phyloP scores from a whole-genome alignment of 2,113 vertebrate species.

The Osmerus eperlanus region DNA sequence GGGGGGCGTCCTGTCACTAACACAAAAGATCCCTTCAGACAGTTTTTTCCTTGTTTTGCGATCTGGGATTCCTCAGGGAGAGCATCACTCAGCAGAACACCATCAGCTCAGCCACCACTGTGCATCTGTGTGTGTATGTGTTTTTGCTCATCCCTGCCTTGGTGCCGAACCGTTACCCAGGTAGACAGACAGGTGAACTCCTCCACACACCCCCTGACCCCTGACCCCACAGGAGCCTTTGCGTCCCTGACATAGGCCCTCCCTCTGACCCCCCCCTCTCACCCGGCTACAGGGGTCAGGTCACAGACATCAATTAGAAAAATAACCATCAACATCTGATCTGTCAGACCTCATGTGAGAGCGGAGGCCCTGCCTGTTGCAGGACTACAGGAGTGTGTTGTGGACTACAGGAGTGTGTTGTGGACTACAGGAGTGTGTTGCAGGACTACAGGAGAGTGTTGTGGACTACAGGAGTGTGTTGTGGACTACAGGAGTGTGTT shows the following conservation, averaged over 20 bases:
- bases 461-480: too few species aligned
- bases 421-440: too few species aligned
- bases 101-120: constrained; percentile 34
- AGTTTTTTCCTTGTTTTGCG: constrained; percentile 9
- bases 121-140: background rate
- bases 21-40: background rate
- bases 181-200: background rate
- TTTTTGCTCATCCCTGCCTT: background rate
- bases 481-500: too few species aligned
- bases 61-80: constrained; percentile 56
- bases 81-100: constrained; percentile 51
- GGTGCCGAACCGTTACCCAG: background rate
- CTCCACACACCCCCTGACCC: background rate
- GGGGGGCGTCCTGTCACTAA: constrained; percentile 16
- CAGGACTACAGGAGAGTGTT: too few species aligned
- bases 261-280: constrained; percentile 6
- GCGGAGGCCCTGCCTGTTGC: too few species aligned
- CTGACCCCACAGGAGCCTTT: constrained; percentile 6
- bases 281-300: constrained; percentile 14
- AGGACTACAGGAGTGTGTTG: too few species aligned
- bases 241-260: constrained; percentile 21
- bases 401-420: too few species aligned
- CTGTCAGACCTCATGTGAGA: background rate
- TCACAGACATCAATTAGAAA: constrained; percentile 24
- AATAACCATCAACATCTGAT: background rate